Conservation (phyloP, 2,888 invertebrate genomes). For the Petrophora chlorosata region DNA sequence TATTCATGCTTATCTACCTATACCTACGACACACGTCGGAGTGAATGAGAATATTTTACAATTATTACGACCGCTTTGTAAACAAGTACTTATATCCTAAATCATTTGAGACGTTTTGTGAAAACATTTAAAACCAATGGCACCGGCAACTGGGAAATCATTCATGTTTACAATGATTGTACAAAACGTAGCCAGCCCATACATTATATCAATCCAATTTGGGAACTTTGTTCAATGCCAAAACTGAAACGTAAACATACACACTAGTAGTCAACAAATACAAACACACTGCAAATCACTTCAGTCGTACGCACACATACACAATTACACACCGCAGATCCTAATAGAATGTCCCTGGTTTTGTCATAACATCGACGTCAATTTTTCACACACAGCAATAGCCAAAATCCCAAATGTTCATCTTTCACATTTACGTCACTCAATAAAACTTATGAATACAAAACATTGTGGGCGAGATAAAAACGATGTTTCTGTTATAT, state of each 20-base stretch:
- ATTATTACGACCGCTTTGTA: conserved; percentile 28
- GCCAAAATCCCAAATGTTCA: conserved; percentile 49
- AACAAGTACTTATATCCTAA: conserved; percentile 26
- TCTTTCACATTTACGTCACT: conserved; percentile 49
- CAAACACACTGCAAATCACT: conserved; percentile 58
- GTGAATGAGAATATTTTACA: conserved; percentile 29
- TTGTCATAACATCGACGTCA: conserved; percentile 51
- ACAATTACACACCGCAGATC: conserved; percentile 25
- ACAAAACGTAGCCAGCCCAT: conserved; percentile 60
- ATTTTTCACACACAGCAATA: conserved; percentile 50
- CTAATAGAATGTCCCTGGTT: conserved; percentile 54
- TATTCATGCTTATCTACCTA: conserved; percentile 8
- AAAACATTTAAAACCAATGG: conserved; percentile 33
- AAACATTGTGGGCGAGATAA: conserved; percentile 44
- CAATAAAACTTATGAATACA: conserved; percentile 42
- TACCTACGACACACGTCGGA: conserved; percentile 6
- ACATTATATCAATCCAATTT: conserved; percentile 69
- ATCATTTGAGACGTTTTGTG: conserved; percentile 26
- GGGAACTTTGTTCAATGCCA: conserved; percentile 73
- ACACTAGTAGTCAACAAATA: conserved; percentile 60
- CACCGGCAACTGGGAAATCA: conserved; percentile 44
- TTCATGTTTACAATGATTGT: conserved; percentile 59
- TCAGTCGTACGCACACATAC: conserved; percentile 46
- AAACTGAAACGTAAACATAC: conserved; percentile 75
- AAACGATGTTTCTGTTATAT: conserved; percentile 35